Evolutionary conservation across 2,113 vertebrate species (phyloP).

Genomic region (Oreochromis aureus): DNA sequence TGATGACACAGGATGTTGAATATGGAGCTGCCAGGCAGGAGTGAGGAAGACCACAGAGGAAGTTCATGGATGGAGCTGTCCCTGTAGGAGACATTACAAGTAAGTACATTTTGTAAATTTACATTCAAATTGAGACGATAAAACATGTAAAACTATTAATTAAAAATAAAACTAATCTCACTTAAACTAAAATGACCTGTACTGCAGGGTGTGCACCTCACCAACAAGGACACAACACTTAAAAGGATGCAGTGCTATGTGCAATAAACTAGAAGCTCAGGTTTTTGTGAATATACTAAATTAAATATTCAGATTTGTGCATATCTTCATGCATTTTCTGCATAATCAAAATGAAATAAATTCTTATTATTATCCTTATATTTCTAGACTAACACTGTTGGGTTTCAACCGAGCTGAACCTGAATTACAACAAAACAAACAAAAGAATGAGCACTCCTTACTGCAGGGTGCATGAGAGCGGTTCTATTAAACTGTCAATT

Average conservation of each 20-base stretch:
- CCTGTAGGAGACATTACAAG: neutral
- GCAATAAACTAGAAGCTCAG: neutral
- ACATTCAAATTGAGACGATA: neutral
- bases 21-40: neutral
- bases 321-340: neutral
- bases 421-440: neutral
- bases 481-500: neutral
- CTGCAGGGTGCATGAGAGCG: neutral
- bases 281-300: neutral
- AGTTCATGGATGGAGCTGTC: neutral
- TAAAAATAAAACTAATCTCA: neutral
- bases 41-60: neutral
- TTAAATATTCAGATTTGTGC: neutral
- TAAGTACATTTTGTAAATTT: neutral
- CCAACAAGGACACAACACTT: neutral
- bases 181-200: neutral
- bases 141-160: neutral
- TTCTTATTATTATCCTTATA: neutral
- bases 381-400: neutral
- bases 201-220: neutral
- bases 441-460: neutral
- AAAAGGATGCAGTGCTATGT: neutral
- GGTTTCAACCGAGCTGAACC: neutral
- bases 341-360: neutral
- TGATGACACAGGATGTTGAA: neutral